Evolutionary conservation across 2,797 vertebrate species (phyloP), one percentile per base, ranked within the genome.

Genomic region (Tokudaia muenninki): DNA sequence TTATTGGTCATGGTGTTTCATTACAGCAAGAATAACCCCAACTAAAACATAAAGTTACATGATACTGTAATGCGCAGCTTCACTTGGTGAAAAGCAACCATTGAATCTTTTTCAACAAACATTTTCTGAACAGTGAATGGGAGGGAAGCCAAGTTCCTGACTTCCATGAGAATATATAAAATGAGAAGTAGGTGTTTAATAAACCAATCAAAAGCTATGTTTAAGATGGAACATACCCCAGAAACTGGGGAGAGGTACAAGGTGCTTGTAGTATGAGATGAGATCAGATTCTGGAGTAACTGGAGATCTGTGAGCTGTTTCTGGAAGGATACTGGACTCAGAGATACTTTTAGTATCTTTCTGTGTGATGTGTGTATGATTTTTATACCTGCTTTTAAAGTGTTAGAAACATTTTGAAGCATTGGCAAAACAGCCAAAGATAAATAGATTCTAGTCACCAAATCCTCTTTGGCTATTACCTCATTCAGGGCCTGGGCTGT

Each of bases 41-140:
- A 41, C 80, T 17, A 61, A 41, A 26, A 80, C 21, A 37, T 81
- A 37, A n/a, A 80, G 16, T 24, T 67, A 24, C 11, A 50, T 87
- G 81, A 50, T 87, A 50, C n/a, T 94, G 31, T 91, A 89, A 86
- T 77, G 67, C 10, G 12, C 41, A 92, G 34, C n/a, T 94, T 87
- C 79, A 84, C 19, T 90, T 90, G 67, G 90, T 67, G 52, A 63
- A 94, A 97, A 87, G 10, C 37, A 81, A 17, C 87, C 16, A 50
- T 11, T 84, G 1, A 61, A 90, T 24, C 6, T 26, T 94, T 95
- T 92, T 88, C 4, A 78, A 59, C 11, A 95, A 70, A 55, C 67
- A 34, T 70, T 94, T 52, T 61, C 87, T 95, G 52, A 78, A 65
- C 4, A 34, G 11, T 80, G 67, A 61, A 12, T 37, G 3, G 4